phyloP scores from a whole-genome alignment of 2,888 invertebrate genomes.

The Abrostola triplasia region DNA sequence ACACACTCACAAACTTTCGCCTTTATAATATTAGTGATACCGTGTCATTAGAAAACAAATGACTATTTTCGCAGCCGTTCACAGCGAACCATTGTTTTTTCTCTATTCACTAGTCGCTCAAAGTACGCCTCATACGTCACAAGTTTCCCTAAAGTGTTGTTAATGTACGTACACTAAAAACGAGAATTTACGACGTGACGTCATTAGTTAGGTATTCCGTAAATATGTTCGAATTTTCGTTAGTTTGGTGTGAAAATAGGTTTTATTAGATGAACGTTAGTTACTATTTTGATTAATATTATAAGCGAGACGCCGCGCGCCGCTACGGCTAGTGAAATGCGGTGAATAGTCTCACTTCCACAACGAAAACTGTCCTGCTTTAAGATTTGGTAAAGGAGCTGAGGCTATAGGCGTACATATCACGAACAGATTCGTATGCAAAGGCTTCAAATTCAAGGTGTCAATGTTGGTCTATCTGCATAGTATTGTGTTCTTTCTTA shows the following conservation, averaged over 20 bases:
- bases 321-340: too few relatives aligned
- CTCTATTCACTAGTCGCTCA: constrained; percentile 14
- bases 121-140: constrained; percentile 31
- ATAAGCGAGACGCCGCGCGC: too few relatives aligned
- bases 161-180: constrained; percentile 26
- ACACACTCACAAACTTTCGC: too few relatives aligned
- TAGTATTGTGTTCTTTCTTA: too few relatives aligned
- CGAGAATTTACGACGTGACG: constrained; percentile 36
- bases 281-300: constrained; percentile 3
- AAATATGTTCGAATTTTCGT: constrained; percentile 23
- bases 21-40: too few relatives aligned
- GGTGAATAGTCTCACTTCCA: too few relatives aligned
- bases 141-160: constrained; percentile 14
- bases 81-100: constrained; percentile 14
- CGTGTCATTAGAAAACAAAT: neutral
- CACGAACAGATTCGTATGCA: too few relatives aligned
- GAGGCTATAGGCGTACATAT: too few relatives aligned
- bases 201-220: constrained; percentile 28
- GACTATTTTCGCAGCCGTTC: neutral
- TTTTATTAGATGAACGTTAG: constrained; percentile 30
- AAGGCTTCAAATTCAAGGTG: too few relatives aligned
- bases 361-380: too few relatives aligned
- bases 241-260: constrained; percentile 36
- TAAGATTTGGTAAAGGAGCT: too few relatives aligned
- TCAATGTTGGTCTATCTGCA: too few relatives aligned